Conservation (phyloP, 2,797 vertebrate genomes). For the Ceryle rudis region DNA sequence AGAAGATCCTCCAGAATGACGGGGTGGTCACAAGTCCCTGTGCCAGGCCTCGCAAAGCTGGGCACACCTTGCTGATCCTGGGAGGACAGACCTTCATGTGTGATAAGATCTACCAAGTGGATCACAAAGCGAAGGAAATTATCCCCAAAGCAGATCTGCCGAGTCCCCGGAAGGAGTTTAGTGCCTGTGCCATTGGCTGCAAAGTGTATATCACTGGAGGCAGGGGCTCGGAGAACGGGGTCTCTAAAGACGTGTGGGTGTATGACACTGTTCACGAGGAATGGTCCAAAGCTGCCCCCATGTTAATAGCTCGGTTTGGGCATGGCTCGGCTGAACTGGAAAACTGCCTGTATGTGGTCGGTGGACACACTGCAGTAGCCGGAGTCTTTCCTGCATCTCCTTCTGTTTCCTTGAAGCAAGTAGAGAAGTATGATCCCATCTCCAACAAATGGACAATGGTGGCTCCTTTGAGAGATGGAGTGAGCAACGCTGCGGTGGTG, state of each 20-base stretch:
- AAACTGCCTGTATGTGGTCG: constrained; percentile 91
- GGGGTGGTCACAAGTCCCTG: constrained; percentile 90
- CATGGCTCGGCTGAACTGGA: constrained; percentile 93
- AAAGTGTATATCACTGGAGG: constrained; percentile 95
- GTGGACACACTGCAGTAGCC: constrained; percentile 91
- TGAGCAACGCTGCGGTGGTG: constrained; percentile 94
- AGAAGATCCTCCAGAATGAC: constrained; percentile 90
- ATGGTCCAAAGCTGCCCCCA: constrained; percentile 94
- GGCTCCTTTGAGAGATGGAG: constrained; percentile 90
- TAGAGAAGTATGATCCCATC: constrained; percentile 89
- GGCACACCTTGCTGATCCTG: constrained; percentile 92
- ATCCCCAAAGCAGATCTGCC: constrained; percentile 94
- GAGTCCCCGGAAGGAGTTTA: constrained; percentile 94
- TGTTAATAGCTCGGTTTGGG: constrained; percentile 95
- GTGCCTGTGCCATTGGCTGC: constrained; percentile 93
- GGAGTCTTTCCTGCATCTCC: constrained; percentile 93
- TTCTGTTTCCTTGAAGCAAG: constrained; percentile 93
- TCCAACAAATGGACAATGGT: constrained; percentile 95
- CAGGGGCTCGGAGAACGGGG: constrained; percentile 91
- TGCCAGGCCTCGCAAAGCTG: constrained; percentile 91
- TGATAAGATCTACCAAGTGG: constrained; percentile 96
- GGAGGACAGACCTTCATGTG: constrained; percentile 97
- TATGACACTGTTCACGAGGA: constrained; percentile 93
- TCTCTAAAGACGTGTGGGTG: constrained; percentile 95
- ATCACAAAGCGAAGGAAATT: constrained; percentile 94